Evolutionary conservation across 2,888 invertebrate genomes (phyloP).

Genomic region (Erebia epiphron): DNA sequence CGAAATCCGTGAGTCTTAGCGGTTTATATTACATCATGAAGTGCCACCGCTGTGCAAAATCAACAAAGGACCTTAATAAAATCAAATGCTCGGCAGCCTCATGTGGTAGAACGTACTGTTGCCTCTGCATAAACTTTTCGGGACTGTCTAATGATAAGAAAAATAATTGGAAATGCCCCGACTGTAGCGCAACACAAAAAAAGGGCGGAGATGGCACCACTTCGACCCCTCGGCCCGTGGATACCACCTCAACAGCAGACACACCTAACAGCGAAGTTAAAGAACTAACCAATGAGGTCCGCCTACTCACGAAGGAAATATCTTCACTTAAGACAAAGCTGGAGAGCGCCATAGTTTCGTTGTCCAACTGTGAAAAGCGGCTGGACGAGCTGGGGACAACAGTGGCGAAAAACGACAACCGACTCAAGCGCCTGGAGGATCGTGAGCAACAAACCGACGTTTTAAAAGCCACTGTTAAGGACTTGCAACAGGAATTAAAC

Average conservation of each 20-base stretch:
- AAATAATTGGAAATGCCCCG: constrained; percentile 20
- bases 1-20: background rate
- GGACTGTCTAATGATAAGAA: background rate
- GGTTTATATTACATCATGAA: background rate
- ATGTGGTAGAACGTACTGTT: constrained; percentile 20
- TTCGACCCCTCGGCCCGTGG: background rate
- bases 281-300: background rate
- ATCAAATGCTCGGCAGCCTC: constrained; percentile 6
- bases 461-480: background rate
- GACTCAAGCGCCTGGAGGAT: background rate
- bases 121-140: constrained; percentile 17
- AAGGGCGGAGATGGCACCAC: constrained; percentile 24
- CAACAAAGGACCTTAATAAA: background rate
- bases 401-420: background rate
- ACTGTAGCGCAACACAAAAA: constrained; percentile 21
- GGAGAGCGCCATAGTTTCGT: background rate
- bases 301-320: background rate
- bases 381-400: background rate
- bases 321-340: background rate
- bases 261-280: background rate
- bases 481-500: background rate
- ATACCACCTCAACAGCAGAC: background rate
- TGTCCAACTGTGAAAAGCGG: background rate
- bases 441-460: background rate
- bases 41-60: background rate